Conservation (phyloP, 2,888 invertebrate species). For the Agriopis aurantiaria region DNA sequence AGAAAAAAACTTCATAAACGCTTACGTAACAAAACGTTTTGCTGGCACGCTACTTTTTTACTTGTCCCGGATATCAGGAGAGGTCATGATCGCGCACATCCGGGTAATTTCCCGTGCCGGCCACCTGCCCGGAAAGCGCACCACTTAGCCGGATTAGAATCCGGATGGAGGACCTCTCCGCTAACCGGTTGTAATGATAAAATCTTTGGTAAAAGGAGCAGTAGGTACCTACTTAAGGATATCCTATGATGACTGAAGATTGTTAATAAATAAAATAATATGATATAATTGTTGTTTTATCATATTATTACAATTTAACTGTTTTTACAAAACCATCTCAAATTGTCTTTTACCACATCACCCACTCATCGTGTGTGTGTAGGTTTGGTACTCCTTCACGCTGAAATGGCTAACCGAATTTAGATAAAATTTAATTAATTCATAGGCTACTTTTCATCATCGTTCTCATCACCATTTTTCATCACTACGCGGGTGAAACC, state of each 20-base stretch:
- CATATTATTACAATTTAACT: no score
- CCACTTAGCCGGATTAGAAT: constrained; percentile 32
- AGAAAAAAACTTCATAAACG: background rate
- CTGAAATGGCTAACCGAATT: no score
- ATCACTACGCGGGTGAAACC: no score
- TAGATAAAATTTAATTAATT: no score
- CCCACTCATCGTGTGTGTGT: no score
- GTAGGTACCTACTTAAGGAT: no score
- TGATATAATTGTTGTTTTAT: no score
- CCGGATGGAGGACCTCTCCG: constrained; percentile 3
- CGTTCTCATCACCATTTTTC: no score
- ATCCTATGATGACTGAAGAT: background rate
- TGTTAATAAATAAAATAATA: no score
- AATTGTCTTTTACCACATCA: no score
- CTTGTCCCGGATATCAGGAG: constrained; percentile 1
- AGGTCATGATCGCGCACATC: constrained; percentile 5
- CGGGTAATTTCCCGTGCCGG: constrained; percentile 21
- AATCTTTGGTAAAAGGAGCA: background rate
- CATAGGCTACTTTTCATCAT: no score
- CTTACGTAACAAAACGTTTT: background rate
- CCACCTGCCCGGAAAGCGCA: constrained; percentile 22
- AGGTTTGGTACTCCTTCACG: background rate
- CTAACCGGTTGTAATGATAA: background rate
- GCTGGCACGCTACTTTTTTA: constrained; percentile 6
- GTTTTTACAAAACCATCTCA: no score